Conservation (phyloP, 2,888 invertebrate species). For the Schrankia costaestrigalis region DNA sequence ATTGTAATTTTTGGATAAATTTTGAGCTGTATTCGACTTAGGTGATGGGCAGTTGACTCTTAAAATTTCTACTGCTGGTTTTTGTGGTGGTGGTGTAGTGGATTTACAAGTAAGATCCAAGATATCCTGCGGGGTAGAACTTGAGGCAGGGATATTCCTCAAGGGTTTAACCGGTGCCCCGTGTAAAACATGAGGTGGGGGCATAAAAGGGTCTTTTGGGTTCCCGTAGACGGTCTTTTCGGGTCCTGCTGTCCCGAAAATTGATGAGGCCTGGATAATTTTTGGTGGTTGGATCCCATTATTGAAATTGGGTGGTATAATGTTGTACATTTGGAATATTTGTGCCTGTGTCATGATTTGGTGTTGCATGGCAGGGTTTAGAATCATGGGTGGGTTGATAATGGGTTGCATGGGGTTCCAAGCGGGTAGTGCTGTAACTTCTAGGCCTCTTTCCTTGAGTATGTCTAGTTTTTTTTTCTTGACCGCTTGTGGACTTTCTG, state of each 20-base stretch:
- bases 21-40: slow-evolving; percentile 66
- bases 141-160: slow-evolving; percentile 34
- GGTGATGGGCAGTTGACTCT: slow-evolving; percentile 66
- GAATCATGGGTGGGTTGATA: slow-evolving; percentile 39
- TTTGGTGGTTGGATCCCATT: slow-evolving; percentile 69
- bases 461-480: slow-evolving; percentile 88
- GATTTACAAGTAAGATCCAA: slow-evolving; percentile 83
- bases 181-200: slow-evolving; percentile 74
- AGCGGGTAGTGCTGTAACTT: slow-evolving; percentile 84
- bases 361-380: slow-evolving; percentile 67
- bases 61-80: slow-evolving; percentile 81
- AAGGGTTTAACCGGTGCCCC: slow-evolving; percentile 61
- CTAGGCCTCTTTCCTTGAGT: slow-evolving; percentile 86
- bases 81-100: slow-evolving; percentile 23
- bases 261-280: slow-evolving; percentile 83
- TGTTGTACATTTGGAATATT: slow-evolving; percentile 65
- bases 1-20: slow-evolving; percentile 70
- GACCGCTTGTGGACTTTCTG: slow-evolving; percentile 65
- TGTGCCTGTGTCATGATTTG: slow-evolving; percentile 75
- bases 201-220: slow-evolving; percentile 84
- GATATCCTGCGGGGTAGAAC: slow-evolving; percentile 77
- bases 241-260: slow-evolving; percentile 78
- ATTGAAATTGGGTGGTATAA: slow-evolving; percentile 51
- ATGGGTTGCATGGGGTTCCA: slow-evolving; percentile 37
- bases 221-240: slow-evolving; percentile 86